Evolutionary conservation across 53 echinoderm and acorn worm species (phyloP).

Genomic region (Zoroaster sp.): DNA sequence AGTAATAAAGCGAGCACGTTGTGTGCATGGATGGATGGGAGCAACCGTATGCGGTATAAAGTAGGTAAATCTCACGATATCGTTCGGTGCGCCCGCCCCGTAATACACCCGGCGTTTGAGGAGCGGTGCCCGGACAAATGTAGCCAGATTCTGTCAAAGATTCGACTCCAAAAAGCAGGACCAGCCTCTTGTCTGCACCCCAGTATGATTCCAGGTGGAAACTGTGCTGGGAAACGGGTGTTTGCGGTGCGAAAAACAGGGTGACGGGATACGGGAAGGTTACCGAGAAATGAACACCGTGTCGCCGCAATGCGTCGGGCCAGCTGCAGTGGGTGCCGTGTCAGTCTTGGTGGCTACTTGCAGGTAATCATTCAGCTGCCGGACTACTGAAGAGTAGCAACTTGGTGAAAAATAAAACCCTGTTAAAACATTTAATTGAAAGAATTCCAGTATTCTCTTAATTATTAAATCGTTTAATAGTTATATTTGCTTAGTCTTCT

Average conservation of each 20-base stretch:
- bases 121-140: slow-evolving; percentile 31
- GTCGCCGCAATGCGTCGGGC: slow-evolving; percentile 4
- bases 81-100: slow-evolving; percentile 14
- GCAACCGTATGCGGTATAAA: background rate
- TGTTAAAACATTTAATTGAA: too few relatives aligned
- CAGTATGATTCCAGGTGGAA: slow-evolving; percentile 17
- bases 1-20: background rate
- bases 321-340: slow-evolving; percentile 2
- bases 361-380: slow-evolving; percentile 24
- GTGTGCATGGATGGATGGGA: background rate
- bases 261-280: background rate
- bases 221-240: background rate
- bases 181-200: background rate
- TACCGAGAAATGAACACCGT: slow-evolving; percentile 35
- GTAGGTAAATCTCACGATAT: background rate
- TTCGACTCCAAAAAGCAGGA: background rate
- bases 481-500: too few relatives aligned
- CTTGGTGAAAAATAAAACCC: too few relatives aligned
- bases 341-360: slow-evolving; percentile 33
- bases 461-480: too few relatives aligned
- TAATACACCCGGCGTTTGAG: slow-evolving; percentile 14
- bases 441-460: too few relatives aligned
- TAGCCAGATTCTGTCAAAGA: background rate
- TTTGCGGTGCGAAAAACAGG: background rate
- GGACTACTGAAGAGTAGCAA: too few relatives aligned